Percentiles rank a stretch among this genome's conserved stretches.
Evolutionary conservation across 2,888 invertebrate species (phyloP).

Genomic region (Erebia aethiops): DNA sequence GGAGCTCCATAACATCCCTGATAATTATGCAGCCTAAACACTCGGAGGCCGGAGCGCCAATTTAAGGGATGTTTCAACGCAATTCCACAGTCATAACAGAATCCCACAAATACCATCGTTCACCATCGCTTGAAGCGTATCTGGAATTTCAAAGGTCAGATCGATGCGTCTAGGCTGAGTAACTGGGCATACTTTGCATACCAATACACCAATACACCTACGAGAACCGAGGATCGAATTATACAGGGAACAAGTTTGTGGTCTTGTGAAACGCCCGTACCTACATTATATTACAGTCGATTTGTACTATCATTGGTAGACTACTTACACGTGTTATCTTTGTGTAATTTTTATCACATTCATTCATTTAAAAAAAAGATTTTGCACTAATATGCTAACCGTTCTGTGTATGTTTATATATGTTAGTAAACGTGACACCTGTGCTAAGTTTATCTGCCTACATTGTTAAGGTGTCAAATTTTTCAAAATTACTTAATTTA

Average conservation of each 20-base stretch:
- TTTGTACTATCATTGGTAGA: slow-evolving; percentile 9
- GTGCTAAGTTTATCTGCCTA: too few relatives aligned
- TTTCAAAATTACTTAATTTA: neutral
- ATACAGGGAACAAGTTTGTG: slow-evolving; percentile 18
- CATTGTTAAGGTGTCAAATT: too few relatives aligned
- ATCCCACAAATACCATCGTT: slow-evolving; percentile 48
- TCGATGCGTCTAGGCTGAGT: slow-evolving; percentile 47
- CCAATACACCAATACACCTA: slow-evolving; percentile 27
- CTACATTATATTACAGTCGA: neutral
- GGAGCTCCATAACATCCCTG: too few relatives aligned
- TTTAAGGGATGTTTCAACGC: slow-evolving; percentile 20
- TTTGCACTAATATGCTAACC: neutral
- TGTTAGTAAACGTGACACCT: neutral
- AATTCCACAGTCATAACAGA: slow-evolving; percentile 27
- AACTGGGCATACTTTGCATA: slow-evolving; percentile 44
- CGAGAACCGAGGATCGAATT: slow-evolving; percentile 9
- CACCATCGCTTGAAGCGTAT: slow-evolving; percentile 53
- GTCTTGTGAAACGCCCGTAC: slow-evolving; percentile 9
- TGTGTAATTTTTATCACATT: neutral
- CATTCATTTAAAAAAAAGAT: neutral
- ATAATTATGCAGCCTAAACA: slow-evolving; percentile 22
- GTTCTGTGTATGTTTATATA: neutral
- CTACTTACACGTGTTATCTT: neutral
- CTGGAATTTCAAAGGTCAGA: slow-evolving; percentile 64
- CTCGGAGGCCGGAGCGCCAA: neutral